These are phyloP conservation scores for Lasioglossum oenotherae DNA, from an alignment of 2,888 invertebrate species.

Conservation along the genomic window DNA sequence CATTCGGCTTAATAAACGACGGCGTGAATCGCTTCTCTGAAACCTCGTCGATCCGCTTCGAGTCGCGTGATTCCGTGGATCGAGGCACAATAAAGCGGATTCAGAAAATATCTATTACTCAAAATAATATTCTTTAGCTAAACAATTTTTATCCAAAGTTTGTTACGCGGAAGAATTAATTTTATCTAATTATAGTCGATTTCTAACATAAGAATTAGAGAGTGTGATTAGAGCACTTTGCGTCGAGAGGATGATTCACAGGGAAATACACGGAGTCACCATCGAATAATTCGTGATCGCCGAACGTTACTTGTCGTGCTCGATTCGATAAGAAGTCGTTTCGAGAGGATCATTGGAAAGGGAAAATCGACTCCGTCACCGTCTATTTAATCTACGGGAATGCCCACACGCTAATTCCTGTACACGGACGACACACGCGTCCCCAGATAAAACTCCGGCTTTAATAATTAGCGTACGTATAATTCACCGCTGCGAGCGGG, in stretches of 20 bases:
- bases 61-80: not conserved
- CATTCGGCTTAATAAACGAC: conserved; percentile 27
- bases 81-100: not conserved
- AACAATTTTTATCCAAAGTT: not conserved
- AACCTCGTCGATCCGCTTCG: not conserved
- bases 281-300: not conserved
- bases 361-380: conserved; percentile 2
- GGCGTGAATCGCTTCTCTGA: not conserved
- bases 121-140: not conserved
- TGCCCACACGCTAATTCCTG: conserved; percentile 21
- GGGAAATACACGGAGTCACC: not conserved
- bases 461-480: conserved; percentile 58
- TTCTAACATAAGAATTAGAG: not conserved
- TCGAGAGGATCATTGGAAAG: not conserved
- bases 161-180: not conserved
- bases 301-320: not conserved
- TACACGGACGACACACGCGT: conserved; percentile 34
- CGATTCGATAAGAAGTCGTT: not conserved
- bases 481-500: conserved; percentile 32
- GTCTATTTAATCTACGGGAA: conserved; percentile 29
- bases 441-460: conserved; percentile 50
- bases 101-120: not conserved
- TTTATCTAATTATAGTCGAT: too few relatives aligned
- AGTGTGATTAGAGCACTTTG: not conserved
- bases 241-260: not conserved